Evolutionary conservation across 1,140 invertebrate species (phyloP).

Genomic region (Euura saliciscinereae): DNA sequence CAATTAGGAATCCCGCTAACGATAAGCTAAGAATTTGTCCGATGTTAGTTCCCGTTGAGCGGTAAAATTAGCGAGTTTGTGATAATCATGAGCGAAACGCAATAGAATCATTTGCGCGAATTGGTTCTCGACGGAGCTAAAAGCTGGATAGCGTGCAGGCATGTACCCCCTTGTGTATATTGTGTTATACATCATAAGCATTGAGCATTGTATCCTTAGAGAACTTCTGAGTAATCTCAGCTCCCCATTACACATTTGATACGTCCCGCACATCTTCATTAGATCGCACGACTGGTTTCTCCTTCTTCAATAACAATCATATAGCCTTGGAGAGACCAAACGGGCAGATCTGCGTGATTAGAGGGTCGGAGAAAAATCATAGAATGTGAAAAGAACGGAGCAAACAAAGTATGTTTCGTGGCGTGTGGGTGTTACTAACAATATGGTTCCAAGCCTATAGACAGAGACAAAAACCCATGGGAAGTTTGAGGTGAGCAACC

Average conservation of each 20-base stretch:
- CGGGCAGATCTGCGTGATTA: too few relatives aligned
- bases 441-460: too few relatives aligned
- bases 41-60: not conserved
- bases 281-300: too few relatives aligned
- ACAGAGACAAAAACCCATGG: too few relatives aligned
- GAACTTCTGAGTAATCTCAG: not conserved
- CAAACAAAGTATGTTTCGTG: too few relatives aligned
- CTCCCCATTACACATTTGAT: not conserved
- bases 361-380: too few relatives aligned
- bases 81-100: not conserved
- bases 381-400: too few relatives aligned
- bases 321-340: too few relatives aligned
- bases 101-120: conserved; percentile 3
- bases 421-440: too few relatives aligned
- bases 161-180: not conserved
- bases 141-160: not conserved
- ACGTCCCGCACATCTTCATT: not conserved
- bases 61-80: not conserved
- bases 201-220: not conserved
- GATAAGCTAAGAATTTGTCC: not conserved
- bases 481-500: too few relatives aligned
- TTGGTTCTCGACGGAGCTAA: not conserved
- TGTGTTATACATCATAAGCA: not conserved
- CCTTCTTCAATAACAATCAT: too few relatives aligned
- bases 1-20: not conserved